Evolutionary conservation across 1,140 invertebrate species (phyloP).

Genomic region (Neomicropteryx cornuta): DNA sequence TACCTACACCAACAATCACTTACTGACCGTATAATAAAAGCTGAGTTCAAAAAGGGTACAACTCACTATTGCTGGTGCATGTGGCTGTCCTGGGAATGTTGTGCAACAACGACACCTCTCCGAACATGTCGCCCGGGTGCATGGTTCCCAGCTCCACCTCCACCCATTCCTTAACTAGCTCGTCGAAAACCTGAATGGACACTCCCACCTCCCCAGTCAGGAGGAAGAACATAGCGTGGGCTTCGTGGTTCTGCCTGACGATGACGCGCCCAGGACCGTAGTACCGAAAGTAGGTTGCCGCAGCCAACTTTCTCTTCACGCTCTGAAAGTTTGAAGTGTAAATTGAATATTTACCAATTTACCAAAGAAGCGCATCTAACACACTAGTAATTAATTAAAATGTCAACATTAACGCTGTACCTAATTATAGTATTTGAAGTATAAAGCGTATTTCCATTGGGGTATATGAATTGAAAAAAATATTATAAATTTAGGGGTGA

Average conservation of each 20-base stretch:
- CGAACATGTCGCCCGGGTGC: slow-evolving; percentile 46
- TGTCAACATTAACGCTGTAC: no score
- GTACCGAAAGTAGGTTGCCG: slow-evolving; percentile 43
- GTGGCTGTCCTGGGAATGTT: slow-evolving; percentile 43
- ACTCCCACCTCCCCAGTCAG: slow-evolving; percentile 41
- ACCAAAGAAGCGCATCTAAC: no score
- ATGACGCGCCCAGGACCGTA: slow-evolving; percentile 40
- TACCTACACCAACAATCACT: no score
- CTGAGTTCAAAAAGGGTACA: no score
- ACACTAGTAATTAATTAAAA: no score
- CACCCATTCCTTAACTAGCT: slow-evolving; percentile 36
- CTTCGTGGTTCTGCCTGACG: slow-evolving; percentile 43
- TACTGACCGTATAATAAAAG: no score
- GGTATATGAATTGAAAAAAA: no score
- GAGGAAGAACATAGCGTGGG: slow-evolving; percentile 46
- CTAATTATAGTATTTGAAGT: no score
- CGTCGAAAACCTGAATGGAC: slow-evolving; percentile 36
- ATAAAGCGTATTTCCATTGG: no score
- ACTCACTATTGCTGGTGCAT: slow-evolving; percentile 40
- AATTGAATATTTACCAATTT: no score
- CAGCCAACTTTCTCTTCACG: slow-evolving; percentile 40
- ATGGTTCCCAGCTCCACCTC: slow-evolving; percentile 28
- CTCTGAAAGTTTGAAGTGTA: slow-evolving; percentile 31
- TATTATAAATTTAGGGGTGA: no score
- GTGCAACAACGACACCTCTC: slow-evolving; percentile 49